These are phyloP conservation scores for Bungarus multicinctus DNA, from an alignment of 2,113 vertebrate species.

Conservation along the genomic window DNA sequence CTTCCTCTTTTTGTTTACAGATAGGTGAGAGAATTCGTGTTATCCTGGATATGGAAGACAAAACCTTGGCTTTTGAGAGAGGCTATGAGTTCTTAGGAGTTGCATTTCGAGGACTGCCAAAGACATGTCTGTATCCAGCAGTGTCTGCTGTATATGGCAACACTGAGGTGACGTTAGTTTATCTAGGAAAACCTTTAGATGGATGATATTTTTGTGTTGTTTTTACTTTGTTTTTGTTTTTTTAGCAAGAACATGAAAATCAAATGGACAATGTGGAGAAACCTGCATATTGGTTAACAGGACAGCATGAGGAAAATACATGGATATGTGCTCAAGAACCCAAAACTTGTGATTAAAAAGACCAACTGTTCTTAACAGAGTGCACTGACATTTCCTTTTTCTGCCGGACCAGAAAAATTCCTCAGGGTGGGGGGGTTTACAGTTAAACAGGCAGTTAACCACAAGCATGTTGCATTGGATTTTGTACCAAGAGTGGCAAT, in stretches of 20 bases:
- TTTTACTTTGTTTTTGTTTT: conserved; percentile 28
- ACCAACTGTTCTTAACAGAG: conserved; percentile 62
- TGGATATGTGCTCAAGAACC: conserved; percentile 63
- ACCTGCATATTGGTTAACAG: conserved; percentile 69
- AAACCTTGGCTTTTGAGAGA: conserved; percentile 96
- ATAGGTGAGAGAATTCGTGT: conserved; percentile 98
- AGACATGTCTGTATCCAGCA: conserved; percentile 94
- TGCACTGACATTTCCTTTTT: conserved; percentile 64
- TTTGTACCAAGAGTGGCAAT: conserved; percentile 58
- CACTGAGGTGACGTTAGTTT: conserved; percentile 99
- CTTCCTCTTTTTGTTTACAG: conserved; percentile 70
- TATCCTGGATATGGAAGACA: conserved; percentile 99
- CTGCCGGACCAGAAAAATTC: conserved; percentile 70
- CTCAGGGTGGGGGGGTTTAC: conserved; percentile 74
- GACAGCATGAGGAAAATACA: conserved; percentile 58
- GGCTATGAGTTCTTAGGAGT: conserved; percentile 97
- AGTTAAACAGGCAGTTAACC: conserved; percentile 71
- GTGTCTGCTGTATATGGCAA: conserved; percentile 98
- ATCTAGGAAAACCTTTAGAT: conserved; percentile 95
- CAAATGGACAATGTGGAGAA: conserved; percentile 58
- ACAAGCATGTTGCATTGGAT: conserved; percentile 68
- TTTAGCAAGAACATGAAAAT: conserved; percentile 44
- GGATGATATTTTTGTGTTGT: conserved; percentile 71
- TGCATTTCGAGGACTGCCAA: conserved; percentile 95
- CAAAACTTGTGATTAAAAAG: conserved; percentile 56